Conservation (phyloP, 2,113 vertebrate species). For the Rhabdomys dilectus region DNA sequence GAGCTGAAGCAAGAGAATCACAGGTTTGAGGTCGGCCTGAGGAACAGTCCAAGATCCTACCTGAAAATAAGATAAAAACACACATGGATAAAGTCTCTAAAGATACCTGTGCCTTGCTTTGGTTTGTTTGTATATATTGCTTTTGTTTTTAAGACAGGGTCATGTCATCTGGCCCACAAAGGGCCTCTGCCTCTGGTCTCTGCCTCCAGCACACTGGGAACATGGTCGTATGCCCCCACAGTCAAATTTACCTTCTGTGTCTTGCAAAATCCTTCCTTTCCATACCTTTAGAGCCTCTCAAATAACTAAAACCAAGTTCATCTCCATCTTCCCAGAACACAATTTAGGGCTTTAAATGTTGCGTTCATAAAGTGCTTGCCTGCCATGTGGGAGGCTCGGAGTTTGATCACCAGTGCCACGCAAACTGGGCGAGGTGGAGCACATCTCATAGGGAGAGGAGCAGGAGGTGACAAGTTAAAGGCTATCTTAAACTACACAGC, state of each 20-base stretch:
- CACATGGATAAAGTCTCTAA: background rate
- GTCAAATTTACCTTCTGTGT: background rate
- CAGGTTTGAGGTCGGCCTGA: background rate
- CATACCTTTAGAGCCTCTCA: background rate
- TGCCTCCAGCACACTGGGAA: background rate
- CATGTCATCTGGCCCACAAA: background rate
- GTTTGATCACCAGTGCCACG: too few species aligned
- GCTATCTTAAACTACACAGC: background rate
- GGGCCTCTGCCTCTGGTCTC: background rate
- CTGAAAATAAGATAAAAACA: background rate
- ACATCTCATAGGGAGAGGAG: background rate
- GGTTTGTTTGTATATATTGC: background rate
- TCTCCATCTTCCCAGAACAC: background rate
- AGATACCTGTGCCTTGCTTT: background rate
- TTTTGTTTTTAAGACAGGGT: background rate
- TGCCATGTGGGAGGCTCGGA: background rate
- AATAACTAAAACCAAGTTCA: background rate
- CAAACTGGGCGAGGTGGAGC: background rate
- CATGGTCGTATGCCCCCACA: background rate
- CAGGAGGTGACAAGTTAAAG: background rate
- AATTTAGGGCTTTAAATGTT: background rate
- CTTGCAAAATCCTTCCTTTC: background rate
- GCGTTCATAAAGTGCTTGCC: too few species aligned
- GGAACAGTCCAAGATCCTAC: background rate
- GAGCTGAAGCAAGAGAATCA: background rate